Percentiles rank a stretch among this genome's conserved stretches.
phyloP scores from a whole-genome alignment of 1,140 invertebrate species.

The Drosophila triauraria region DNA sequence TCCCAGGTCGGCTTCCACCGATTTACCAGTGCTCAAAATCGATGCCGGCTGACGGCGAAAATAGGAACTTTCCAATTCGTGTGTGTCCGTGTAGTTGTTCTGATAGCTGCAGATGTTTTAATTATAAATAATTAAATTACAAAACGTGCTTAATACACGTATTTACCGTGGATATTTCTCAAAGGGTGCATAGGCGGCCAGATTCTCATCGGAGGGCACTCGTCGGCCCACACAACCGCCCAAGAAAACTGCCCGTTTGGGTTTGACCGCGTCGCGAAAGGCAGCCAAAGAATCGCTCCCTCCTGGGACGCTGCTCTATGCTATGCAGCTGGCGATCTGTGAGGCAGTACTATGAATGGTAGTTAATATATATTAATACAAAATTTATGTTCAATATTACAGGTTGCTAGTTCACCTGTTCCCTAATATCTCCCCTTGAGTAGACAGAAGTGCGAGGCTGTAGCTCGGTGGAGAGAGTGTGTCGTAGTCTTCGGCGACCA shows the following conservation, averaged over 20 bases:
- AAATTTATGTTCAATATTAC: background rate
- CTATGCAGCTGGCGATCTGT: slow-evolving; percentile 94
- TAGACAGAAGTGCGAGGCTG: slow-evolving; percentile 89
- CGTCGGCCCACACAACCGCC: slow-evolving; percentile 93
- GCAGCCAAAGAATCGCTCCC: slow-evolving; percentile 93
- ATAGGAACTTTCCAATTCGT: slow-evolving; percentile 91
- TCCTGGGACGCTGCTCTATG: slow-evolving; percentile 91
- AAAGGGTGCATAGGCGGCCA: slow-evolving; percentile 90
- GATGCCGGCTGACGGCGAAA: slow-evolving; percentile 91
- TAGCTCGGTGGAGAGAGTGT: slow-evolving; percentile 86
- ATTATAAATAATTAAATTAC: too few species aligned
- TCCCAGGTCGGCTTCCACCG: slow-evolving; percentile 57
- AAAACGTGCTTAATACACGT: too few species aligned
- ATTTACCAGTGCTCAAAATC: slow-evolving; percentile 86
- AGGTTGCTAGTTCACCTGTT: slow-evolving; percentile 81
- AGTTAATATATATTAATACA: background rate
- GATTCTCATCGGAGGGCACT: slow-evolving; percentile 94
- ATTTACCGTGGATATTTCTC: slow-evolving; percentile 88
- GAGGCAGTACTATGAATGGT: slow-evolving; percentile 92
- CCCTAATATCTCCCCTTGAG: slow-evolving; percentile 94
- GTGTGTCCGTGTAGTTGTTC: slow-evolving; percentile 70
- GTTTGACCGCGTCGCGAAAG: slow-evolving; percentile 87
- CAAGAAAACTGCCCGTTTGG: slow-evolving; percentile 87
- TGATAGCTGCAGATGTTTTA: slow-evolving; percentile 52
- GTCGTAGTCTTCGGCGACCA: slow-evolving; percentile 87